These are phyloP conservation scores for Cyprinodon variegatus DNA, from an alignment of 2,113 vertebrate species.

Conservation along the genomic window DNA sequence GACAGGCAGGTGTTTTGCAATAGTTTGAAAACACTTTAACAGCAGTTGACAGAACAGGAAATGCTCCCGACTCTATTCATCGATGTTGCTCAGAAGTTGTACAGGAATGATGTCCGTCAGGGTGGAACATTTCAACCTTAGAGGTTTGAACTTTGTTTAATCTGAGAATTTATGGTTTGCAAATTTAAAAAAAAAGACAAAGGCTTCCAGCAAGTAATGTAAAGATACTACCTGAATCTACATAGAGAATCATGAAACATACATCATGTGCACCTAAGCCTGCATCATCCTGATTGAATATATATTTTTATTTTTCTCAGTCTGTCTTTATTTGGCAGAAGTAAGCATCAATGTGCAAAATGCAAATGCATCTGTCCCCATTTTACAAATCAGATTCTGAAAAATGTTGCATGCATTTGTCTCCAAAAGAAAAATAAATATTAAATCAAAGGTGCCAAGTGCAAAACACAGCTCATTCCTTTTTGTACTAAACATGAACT, in stretches of 20 bases:
- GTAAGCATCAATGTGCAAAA: not conserved
- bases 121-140: not conserved
- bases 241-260: not conserved
- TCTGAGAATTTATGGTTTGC: not conserved
- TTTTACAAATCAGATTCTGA: not conserved
- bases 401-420: not conserved
- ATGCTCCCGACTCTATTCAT: not conserved
- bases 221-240: not conserved
- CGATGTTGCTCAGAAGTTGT: not conserved
- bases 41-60: conserved; percentile 29
- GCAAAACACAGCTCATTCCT: too few relatives aligned
- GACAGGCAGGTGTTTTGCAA: conserved; percentile 43
- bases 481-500: too few relatives aligned
- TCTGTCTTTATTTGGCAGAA: not conserved
- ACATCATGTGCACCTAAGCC: not conserved
- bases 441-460: too few relatives aligned
- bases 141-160: not conserved
- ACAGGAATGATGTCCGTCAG: not conserved
- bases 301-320: too few relatives aligned
- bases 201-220: not conserved
- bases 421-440: not conserved
- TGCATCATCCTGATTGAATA: too few relatives aligned
- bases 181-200: too few relatives aligned
- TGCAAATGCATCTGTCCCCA: not conserved
- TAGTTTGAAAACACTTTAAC: not conserved